Evolutionary conservation across 2,797 vertebrate species (phyloP).

Genomic region (Stomatorhinus walkeri): DNA sequence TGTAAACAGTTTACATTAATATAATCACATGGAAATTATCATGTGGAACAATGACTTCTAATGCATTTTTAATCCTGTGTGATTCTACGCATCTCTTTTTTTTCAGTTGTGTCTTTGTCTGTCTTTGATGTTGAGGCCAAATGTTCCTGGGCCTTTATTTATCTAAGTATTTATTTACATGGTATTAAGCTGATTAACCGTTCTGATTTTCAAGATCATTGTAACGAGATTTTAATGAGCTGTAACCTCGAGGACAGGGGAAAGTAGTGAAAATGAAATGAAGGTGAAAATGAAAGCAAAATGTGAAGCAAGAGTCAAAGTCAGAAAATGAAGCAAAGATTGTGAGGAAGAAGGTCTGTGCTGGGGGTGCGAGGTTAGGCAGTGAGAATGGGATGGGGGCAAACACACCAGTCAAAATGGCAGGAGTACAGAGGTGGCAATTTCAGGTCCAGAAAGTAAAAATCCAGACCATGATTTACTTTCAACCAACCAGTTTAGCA

Average conservation of each 20-base stretch:
- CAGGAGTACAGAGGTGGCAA: background rate
- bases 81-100: background rate
- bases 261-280: no score
- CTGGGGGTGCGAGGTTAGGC: background rate
- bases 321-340: background rate
- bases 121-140: background rate
- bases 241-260: background rate
- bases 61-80: slow-evolving; percentile 4
- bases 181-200: background rate
- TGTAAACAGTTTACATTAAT: background rate
- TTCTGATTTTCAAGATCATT: background rate
- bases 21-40: background rate
- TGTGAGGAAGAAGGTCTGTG: background rate
- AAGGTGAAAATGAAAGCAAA: background rate
- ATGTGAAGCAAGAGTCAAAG: background rate
- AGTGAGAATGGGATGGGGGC: background rate
- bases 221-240: background rate
- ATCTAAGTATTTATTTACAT: background rate
- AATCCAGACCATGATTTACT: no score
- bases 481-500: no score
- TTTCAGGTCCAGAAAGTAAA: no score
- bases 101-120: background rate
- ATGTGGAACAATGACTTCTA: background rate
- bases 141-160: background rate
- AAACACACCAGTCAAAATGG: background rate